Conservation (phyloP, 2,113 vertebrate genomes). For the Picathartes gymnocephalus region DNA sequence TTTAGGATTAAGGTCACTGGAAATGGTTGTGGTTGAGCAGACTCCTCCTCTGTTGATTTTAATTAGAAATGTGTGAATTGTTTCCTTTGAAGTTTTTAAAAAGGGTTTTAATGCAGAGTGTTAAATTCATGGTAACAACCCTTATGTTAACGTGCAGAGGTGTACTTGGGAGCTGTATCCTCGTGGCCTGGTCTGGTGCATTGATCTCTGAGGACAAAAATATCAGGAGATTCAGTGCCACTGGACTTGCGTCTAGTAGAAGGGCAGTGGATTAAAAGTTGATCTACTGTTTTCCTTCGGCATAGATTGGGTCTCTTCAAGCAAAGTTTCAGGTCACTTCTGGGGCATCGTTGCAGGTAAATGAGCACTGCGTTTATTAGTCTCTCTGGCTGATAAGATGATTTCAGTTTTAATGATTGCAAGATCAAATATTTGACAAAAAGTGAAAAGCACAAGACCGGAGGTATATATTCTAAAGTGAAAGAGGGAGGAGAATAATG, state of each 20-base stretch:
- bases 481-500: not conserved
- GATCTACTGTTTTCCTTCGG: not conserved
- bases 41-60: not conserved
- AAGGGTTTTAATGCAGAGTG: not conserved
- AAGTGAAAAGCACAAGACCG: constrained; percentile 64
- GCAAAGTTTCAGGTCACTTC: constrained; percentile 51
- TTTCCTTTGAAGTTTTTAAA: not conserved
- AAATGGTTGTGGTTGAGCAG: not conserved
- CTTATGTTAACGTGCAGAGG: not conserved
- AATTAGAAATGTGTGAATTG: not conserved
- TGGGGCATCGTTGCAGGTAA: constrained; percentile 23
- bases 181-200: not conserved
- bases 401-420: constrained; percentile 45
- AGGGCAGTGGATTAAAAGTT: not conserved
- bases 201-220: not conserved
- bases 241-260: not conserved
- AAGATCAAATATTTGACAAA: constrained; percentile 65
- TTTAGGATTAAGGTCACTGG: not conserved
- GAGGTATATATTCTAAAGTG: constrained; percentile 1
- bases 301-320: not conserved
- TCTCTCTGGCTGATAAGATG: constrained; percentile 56
- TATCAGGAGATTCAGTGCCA: not conserved
- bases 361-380: constrained; percentile 54
- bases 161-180: not conserved
- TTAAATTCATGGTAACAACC: not conserved